phyloP scores from a whole-genome alignment of 2,797 vertebrate genomes.

The Neosilurus hyrtlii region DNA sequence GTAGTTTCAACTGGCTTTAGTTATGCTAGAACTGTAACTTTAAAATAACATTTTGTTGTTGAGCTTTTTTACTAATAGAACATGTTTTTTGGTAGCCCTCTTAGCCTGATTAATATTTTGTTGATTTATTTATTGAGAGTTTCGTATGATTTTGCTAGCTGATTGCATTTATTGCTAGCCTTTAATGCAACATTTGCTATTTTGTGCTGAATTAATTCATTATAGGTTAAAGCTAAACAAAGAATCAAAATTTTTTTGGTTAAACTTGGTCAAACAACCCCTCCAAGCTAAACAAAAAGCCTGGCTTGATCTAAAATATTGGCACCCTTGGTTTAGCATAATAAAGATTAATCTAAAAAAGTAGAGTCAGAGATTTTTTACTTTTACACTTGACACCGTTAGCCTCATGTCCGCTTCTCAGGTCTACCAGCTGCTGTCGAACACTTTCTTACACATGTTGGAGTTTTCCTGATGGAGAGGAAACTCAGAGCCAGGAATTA shows the following conservation, averaged over 20 bases:
- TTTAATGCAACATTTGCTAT: neutral
- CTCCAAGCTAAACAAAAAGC: neutral
- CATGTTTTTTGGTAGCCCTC: neutral
- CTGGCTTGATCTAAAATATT: neutral
- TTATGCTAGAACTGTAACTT: constrained; percentile 1
- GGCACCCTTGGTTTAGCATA: neutral
- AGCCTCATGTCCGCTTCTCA: neutral
- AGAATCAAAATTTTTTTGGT: neutral
- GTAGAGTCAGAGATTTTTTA: constrained; percentile 14
- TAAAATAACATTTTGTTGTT: neutral
- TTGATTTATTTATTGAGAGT: neutral
- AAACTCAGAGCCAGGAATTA: constrained; percentile 82
- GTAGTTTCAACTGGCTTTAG: neutral
- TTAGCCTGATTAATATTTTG: neutral
- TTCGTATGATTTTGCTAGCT: neutral
- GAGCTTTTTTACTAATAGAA: neutral
- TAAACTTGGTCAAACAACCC: neutral
- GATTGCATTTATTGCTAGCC: neutral
- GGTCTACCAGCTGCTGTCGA: constrained; percentile 71
- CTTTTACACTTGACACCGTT: neutral
- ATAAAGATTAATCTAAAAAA: neutral
- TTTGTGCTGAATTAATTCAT: constrained; percentile 3
- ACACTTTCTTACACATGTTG: constrained; percentile 91
- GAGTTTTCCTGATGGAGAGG: constrained; percentile 97
- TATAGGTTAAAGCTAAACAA: neutral